Evolutionary conservation across 2,888 invertebrate genomes (phyloP).

Genomic region (Sinopyrophorus schimmeli): DNA sequence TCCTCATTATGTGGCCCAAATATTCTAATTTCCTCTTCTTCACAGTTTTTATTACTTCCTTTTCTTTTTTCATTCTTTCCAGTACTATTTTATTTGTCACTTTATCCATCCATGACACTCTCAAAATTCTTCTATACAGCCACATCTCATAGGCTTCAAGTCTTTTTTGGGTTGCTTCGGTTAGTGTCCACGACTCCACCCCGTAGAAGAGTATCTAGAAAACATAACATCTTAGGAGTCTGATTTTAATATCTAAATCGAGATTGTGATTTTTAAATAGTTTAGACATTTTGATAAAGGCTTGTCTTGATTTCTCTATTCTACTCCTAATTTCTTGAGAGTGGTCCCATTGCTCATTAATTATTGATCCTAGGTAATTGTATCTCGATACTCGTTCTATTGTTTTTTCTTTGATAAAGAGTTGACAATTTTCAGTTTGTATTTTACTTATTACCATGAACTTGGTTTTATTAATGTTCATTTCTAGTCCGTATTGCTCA

Average conservation of each 20-base stretch:
- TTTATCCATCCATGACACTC: constrained; percentile 2
- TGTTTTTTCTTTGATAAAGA: too few species aligned
- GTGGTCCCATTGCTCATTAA: constrained; percentile 6
- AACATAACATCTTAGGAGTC: constrained; percentile 3
- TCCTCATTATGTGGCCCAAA: constrained; percentile 4
- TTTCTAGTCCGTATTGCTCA: too few species aligned
- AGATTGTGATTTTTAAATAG: constrained; percentile 6
- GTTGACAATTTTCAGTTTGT: too few species aligned
- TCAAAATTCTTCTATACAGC: constrained; percentile 5
- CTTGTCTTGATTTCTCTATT: constrained; percentile 3
- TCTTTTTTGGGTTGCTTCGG: constrained; percentile 5
- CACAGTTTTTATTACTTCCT: too few species aligned
- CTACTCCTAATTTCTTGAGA: constrained; percentile 5
- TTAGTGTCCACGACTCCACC: constrained; percentile 10
- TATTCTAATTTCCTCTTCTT: too few species aligned
- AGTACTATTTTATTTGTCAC: too few species aligned
- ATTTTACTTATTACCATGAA: too few species aligned
- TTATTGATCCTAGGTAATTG: neutral
- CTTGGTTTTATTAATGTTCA: too few species aligned
- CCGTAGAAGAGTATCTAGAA: constrained; percentile 5
- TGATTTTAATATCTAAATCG: too few species aligned
- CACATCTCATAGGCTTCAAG: constrained; percentile 1
- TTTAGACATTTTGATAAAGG: constrained; percentile 1
- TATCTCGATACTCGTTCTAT: neutral
- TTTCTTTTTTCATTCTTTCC: too few species aligned